Base-by-base conservation (phyloP, 2,888 invertebrate genomes). In the Drosophila conformis region DNA sequence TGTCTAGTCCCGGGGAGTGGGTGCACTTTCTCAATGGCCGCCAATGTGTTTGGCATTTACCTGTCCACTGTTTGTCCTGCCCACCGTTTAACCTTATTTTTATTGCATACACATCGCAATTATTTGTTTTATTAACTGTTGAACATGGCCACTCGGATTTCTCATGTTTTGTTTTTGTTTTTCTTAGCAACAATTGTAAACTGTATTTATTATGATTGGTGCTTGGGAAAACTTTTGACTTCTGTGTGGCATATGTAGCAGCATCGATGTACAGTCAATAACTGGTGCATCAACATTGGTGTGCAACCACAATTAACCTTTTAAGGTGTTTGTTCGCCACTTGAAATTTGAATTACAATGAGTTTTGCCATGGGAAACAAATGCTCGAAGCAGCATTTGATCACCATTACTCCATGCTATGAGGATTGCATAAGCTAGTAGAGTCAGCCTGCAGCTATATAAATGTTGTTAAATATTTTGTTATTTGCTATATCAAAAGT, bases 101-200 rank as follows among this genome's bases (percentile, higher is more conserved):
- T 86, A 90, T 89, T 80, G 88, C 80, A 80, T 75, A 81, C 78
- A 81, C 85, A 78, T 65, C 79, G 82, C 81, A 84, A 89, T 88
- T 90, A 90, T 90, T 87, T 89, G 85, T 84, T 87, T 87, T 89
- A 88, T 88, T 89, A 90, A 90, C 89, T 89, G 90, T 88, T 83
- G 83, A 89, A 89, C 87, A 87, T 75, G 88, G 80, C 78, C 69
- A 60, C 73, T 66, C 6, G 52, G 67, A 56, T 71, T 65, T 68
- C 35, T 68, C 87, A 69, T 84, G 76, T 77, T 66, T 65, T 40
- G 13, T 18, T 54, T 66, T 58, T 67, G 68, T 61, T 58, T 57
- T 48, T 52, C 60, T 54, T 67, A 48, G 21, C 52, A 54, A 51
- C 79, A 85, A 85, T 87, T 87, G 73, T 85, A 89, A 87, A 89